These are phyloP conservation scores for Lithophane leautieri DNA, from an alignment of 2,888 invertebrate genomes.

Conservation along the genomic window DNA sequence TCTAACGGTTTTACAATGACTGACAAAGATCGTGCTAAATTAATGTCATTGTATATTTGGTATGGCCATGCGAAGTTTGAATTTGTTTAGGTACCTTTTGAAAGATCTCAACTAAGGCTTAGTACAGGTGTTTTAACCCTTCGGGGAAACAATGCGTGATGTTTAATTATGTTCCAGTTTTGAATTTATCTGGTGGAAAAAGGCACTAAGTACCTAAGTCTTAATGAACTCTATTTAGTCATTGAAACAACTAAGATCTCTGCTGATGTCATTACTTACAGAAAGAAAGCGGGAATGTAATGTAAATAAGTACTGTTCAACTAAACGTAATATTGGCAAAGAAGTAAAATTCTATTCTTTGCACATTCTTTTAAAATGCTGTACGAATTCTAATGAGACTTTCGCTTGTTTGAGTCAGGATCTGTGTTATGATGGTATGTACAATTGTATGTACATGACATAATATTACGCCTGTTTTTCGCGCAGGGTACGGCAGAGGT, in stretches of 20 bases:
- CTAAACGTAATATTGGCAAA: conserved; percentile 52
- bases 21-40: conserved; percentile 23
- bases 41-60: conserved; percentile 20
- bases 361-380: conserved; percentile 60
- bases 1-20: conserved; percentile 41
- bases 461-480: not conserved
- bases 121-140: too few relatives aligned
- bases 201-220: not conserved
- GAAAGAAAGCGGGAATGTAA: conserved; percentile 45
- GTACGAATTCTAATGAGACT: conserved; percentile 59
- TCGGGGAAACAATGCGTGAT: too few relatives aligned
- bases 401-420: conserved; percentile 35
- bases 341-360: conserved; percentile 46
- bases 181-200: too few relatives aligned
- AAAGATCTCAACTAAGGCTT: too few relatives aligned
- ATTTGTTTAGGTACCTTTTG: not conserved
- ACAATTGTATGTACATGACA: not conserved
- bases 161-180: too few relatives aligned
- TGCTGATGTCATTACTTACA: conserved; percentile 8
- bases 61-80: not conserved
- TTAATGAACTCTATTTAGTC: not conserved
- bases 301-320: conserved; percentile 40
- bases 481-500: not conserved
- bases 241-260: not conserved
- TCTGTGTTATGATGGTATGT: conserved; percentile 24